Percentiles rank a stretch among this genome's conserved stretches.
Evolutionary conservation across 2,888 invertebrate species (phyloP).

Genomic region (Drosophila histrio): DNA sequence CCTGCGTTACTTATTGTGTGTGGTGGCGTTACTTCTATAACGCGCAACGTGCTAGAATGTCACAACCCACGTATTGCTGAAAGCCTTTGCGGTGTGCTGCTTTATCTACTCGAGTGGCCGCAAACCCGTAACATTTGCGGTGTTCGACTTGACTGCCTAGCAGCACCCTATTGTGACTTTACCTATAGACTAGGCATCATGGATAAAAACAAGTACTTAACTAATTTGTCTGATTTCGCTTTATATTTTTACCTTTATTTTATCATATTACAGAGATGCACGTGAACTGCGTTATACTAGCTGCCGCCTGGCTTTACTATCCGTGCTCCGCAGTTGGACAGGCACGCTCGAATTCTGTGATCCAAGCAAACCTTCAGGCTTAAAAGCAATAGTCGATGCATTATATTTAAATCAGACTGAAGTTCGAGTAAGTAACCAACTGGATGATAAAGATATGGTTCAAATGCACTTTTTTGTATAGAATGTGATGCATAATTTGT

Average conservation of each 20-base stretch:
- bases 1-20: constrained; percentile 91
- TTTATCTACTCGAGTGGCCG: constrained; percentile 94
- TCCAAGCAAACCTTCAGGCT: constrained; percentile 89
- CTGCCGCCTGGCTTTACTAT: constrained; percentile 92
- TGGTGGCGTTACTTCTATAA: constrained; percentile 92
- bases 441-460: too few species aligned
- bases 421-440: constrained; percentile 90
- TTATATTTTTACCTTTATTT: neutral
- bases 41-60: constrained; percentile 92
- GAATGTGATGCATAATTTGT: too few species aligned
- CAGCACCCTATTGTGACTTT: constrained; percentile 97
- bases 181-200: constrained; percentile 90
- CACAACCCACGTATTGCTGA: constrained; percentile 95
- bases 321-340: constrained; percentile 95
- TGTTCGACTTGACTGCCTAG: constrained; percentile 93
- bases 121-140: constrained; percentile 90
- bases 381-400: constrained; percentile 91
- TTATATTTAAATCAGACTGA: constrained; percentile 94
- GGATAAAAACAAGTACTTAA: constrained; percentile 88
- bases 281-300: constrained; percentile 93
- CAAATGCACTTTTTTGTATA: too few species aligned
- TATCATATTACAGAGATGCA: constrained; percentile 86
- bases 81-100: constrained; percentile 93
- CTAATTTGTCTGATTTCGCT: too few species aligned
- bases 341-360: constrained; percentile 95